Percentiles rank a stretch among this genome's conserved stretches.
These are phyloP conservation scores for Callyntrura sp. DNA, from an alignment of 2,888 invertebrate species.

Conservation along the genomic window DNA sequence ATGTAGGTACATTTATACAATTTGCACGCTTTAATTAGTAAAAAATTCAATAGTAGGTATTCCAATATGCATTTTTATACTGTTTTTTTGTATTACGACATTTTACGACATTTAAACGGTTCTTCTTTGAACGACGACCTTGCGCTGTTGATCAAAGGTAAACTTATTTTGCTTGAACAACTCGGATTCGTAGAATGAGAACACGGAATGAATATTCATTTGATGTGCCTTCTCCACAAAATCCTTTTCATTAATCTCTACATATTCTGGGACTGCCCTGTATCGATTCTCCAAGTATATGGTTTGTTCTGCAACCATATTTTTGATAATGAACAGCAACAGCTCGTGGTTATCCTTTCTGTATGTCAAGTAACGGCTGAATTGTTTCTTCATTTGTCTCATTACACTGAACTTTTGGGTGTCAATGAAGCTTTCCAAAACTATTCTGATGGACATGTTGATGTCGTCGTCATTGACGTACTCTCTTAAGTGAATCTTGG, in stretches of 20 bases:
- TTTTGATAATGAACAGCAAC: constrained; percentile 96
- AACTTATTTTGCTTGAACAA: constrained; percentile 96
- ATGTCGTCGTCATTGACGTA: constrained; percentile 97
- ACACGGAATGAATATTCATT: constrained; percentile 95
- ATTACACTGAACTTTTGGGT: constrained; percentile 99
- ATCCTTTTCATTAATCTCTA: constrained; percentile 95
- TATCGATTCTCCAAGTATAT: constrained; percentile 88
- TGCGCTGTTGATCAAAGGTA: constrained; percentile 92
- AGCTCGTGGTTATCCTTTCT: constrained; percentile 98
- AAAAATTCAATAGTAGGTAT: no score
- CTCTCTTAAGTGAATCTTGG: constrained; percentile 96
- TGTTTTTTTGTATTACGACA: no score
- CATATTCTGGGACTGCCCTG: constrained; percentile 86
- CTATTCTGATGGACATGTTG: constrained; percentile 98
- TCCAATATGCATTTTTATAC: no score
- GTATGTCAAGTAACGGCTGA: constrained; percentile 96
- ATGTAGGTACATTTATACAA: no score
- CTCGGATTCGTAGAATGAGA: constrained; percentile 96
- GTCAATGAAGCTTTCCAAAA: constrained; percentile 99
- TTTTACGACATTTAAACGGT: no score
- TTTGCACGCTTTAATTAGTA: no score
- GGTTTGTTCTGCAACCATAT: constrained; percentile 96
- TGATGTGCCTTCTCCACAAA: constrained; percentile 92
- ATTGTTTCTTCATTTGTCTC: constrained; percentile 97
- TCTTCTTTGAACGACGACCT: constrained; percentile 93